Conservation (phyloP, 2,888 invertebrate species). For the Escarpia spicata region DNA sequence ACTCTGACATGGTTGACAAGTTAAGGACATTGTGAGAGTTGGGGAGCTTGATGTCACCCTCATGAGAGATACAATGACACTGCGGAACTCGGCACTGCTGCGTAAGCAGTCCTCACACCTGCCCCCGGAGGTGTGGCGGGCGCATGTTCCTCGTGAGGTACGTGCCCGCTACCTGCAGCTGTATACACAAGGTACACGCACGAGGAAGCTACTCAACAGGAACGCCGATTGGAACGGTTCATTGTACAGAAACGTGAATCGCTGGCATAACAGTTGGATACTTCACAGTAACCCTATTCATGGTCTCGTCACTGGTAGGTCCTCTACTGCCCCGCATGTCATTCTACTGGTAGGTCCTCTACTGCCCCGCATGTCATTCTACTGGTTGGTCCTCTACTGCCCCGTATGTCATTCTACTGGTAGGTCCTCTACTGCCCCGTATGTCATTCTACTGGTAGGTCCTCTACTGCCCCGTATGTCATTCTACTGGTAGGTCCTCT, state of each 20-base stretch:
- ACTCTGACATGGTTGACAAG: no score
- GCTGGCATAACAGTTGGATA: constrained; percentile 53
- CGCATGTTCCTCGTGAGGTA: neutral
- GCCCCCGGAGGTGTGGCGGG: neutral
- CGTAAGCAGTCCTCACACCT: neutral
- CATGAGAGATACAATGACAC: constrained; percentile 4
- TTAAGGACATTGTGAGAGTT: neutral
- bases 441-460: neutral
- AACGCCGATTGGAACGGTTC: constrained; percentile 53
- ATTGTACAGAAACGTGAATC: constrained; percentile 50
- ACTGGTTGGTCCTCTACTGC: neutral
- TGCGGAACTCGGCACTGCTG: neutral
- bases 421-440: neutral
- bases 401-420: neutral
- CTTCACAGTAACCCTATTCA: constrained; percentile 53
- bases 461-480: neutral
- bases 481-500: neutral
- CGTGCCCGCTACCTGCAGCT: neutral
- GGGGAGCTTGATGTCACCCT: neutral
- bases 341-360: constrained; percentile 18
- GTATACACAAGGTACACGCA: neutral
- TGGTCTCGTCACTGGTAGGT: constrained; percentile 1
- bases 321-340: neutral
- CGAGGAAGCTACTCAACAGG: constrained; percentile 46
- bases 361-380: neutral